These are phyloP conservation scores for Tholera decimalis DNA, from an alignment of 2,888 invertebrate genomes.

Conservation along the genomic window DNA sequence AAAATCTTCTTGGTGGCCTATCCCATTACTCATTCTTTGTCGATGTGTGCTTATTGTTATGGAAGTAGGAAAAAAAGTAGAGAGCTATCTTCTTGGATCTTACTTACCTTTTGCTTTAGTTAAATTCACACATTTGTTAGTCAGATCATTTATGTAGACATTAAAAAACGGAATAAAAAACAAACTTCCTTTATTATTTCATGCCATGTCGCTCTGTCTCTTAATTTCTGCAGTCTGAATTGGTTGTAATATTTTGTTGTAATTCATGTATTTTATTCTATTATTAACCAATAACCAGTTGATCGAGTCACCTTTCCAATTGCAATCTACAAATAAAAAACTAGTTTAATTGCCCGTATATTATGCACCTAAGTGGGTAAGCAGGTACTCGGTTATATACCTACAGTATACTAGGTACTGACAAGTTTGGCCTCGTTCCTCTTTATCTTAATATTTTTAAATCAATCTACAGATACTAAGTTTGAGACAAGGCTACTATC, in stretches of 20 bases:
- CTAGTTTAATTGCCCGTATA: background rate
- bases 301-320: background rate
- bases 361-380: background rate
- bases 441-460: background rate
- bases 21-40: background rate
- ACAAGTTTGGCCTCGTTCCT: background rate
- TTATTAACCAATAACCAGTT: background rate
- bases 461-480: no score
- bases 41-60: no score
- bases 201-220: background rate
- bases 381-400: background rate
- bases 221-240: background rate
- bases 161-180: constrained; percentile 4
- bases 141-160: background rate
- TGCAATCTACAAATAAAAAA: background rate
- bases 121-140: no score
- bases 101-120: background rate
- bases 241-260: background rate
- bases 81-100: no score
- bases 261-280: background rate
- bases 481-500: no score
- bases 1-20: no score
- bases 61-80: background rate
- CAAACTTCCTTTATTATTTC: constrained; percentile 10
- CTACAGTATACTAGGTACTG: background rate